Conservation (phyloP, 2,888 invertebrate genomes). For the Cyclophora punctaria region DNA sequence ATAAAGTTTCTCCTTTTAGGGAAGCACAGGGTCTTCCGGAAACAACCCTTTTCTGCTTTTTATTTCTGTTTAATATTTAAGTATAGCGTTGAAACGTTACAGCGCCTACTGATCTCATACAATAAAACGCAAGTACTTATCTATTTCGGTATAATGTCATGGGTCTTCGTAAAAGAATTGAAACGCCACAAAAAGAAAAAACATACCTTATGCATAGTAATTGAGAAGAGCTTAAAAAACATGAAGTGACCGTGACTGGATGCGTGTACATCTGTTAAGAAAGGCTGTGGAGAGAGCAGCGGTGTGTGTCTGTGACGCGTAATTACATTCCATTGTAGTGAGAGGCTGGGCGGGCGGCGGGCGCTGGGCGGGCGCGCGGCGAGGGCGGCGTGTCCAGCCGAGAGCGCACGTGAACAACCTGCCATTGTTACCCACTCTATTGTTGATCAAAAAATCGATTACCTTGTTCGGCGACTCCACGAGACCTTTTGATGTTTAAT, state of each 20-base stretch:
- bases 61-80: too few species aligned
- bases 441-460: constrained; percentile 20
- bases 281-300: constrained; percentile 28
- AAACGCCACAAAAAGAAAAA: too few species aligned
- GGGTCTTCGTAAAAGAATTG: too few species aligned
- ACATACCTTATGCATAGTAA: too few species aligned
- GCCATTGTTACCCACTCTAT: constrained; percentile 21
- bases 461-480: constrained; percentile 15
- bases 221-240: not conserved
- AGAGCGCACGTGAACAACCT: constrained; percentile 13
- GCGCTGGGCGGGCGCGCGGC: constrained; percentile 8
- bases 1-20: too few species aligned
- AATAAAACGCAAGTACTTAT: too few species aligned
- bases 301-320: constrained; percentile 49
- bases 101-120: too few species aligned
- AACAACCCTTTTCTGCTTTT: too few species aligned
- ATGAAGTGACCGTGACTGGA: not conserved
- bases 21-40: too few species aligned
- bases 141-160: too few species aligned
- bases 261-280: constrained; percentile 13
- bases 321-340: constrained; percentile 64
- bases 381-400: not conserved
- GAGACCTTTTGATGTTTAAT: constrained; percentile 14
- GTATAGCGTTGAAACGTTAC: too few species aligned
- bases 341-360: constrained; percentile 20